Evolutionary conservation across 2,113 vertebrate genomes (phyloP), one percentile per base, ranked within the genome.

Genomic region (Tichodroma muraria): DNA sequence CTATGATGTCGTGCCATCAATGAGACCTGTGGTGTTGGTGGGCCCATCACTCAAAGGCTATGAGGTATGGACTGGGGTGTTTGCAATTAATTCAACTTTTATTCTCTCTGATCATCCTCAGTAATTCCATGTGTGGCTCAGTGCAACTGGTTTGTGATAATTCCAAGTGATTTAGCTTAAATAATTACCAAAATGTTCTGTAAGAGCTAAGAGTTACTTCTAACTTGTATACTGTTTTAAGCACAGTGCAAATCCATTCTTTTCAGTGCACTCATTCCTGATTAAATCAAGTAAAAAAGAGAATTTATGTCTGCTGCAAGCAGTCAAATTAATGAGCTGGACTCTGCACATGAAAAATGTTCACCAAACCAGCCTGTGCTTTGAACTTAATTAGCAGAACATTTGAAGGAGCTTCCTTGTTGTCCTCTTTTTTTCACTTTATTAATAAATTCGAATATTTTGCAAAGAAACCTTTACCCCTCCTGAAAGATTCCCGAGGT

Each of bases 31-130:
- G 84, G 99, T 99, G 93, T 95, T 99, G 96, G 99, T 99, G 95
- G 99, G 99, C 52, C 99, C 99, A 1, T 99, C 99, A 2, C 98
- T 99, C 83, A 99, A 99, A 97, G 99, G 99, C 96, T 99, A 99
- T 33, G 99, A 99, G 99, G 99, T 99, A 97, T 45, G 97, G 69
- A 52, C 73, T 44, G 63, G 38, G 27, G 23, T 53, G 20, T 25
- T 89, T 63, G 33, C 23, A 72, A 6, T 81, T 35, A 19, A 40
- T 40, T 40, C 22, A 14, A 1, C 2, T 33, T 42, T 30, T 15
- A 15, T 69, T 47, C 6, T 4, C 52, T 25, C 7, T 37, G 5
- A 5, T 52, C 52, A 52, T 31, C 61, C 59, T 57, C 37, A 28
- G 17, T 28, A 6, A 7, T 47, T 61, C 42, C 5, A 1, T 13